Evolutionary conservation across 2,888 invertebrate genomes (phyloP).

Genomic region (Odontothrips loti): DNA sequence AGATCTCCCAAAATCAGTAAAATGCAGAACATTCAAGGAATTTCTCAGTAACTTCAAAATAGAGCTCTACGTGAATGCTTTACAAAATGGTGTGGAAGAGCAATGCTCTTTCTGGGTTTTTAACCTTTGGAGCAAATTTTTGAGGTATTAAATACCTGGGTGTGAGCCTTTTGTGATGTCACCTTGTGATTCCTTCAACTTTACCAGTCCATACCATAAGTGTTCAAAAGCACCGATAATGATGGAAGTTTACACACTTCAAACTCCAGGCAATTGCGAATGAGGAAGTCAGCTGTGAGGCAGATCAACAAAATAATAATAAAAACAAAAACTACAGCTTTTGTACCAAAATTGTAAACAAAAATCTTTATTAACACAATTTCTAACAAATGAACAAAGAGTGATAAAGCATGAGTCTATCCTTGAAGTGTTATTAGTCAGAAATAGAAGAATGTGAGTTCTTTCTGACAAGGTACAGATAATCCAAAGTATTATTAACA

Average conservation of each 20-base stretch:
- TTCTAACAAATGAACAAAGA: conserved; percentile 13
- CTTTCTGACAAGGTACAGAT: not conserved
- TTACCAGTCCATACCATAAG: conserved; percentile 19
- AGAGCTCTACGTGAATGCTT: no score
- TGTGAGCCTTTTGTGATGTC: conserved; percentile 12
- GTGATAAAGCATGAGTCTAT: not conserved
- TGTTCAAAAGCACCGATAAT: not conserved
- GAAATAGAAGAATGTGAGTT: not conserved
- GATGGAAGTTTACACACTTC: not conserved
- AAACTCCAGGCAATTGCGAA: conserved; percentile 17
- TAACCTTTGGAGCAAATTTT: not conserved
- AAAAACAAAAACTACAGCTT: not conserved
- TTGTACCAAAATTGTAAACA: conserved; percentile 25
- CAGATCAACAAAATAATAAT: not conserved
- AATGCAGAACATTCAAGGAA: not conserved
- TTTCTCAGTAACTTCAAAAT: no score
- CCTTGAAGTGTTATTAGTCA: not conserved
- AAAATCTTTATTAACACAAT: conserved; percentile 25
- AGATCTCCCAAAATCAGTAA: not conserved
- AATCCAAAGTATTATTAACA: not conserved
- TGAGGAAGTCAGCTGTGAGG: not conserved
- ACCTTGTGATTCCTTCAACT: not conserved
- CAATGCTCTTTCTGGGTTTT: not conserved
- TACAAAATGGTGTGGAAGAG: not conserved
- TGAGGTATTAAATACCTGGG: not conserved